Percentiles rank a stretch among this genome's conserved stretches.
Conservation (phyloP, 1,140 invertebrate species). For the Hycleus cichorii region DNA sequence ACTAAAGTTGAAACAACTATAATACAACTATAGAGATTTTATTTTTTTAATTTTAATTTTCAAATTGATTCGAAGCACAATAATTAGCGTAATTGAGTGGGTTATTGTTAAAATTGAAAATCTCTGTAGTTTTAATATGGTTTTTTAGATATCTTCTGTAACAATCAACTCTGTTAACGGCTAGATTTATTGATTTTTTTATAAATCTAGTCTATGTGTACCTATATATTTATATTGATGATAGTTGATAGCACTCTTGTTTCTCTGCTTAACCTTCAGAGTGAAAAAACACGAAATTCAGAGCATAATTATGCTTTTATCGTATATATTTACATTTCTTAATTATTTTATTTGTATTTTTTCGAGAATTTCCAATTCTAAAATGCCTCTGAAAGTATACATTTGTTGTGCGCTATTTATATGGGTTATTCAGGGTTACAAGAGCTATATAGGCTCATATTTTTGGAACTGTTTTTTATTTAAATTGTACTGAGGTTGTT, state of each 20-base stretch:
- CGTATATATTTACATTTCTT: conserved; percentile 26
- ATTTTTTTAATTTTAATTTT: not conserved
- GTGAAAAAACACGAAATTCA: not conserved
- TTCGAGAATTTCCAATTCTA: conserved; percentile 12
- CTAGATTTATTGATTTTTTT: conserved; percentile 3
- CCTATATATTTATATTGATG: conserved; percentile 12
- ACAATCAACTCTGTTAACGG: conserved; percentile 28
- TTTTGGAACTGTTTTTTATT: conserved; percentile 33
- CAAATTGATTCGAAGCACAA: conserved; percentile 6
- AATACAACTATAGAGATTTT: not conserved
- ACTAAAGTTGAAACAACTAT: not conserved
- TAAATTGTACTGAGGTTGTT: conserved; percentile 31
- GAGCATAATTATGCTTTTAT: conserved; percentile 22
- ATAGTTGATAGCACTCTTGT: conserved; percentile 34
- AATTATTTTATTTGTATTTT: conserved; percentile 20
- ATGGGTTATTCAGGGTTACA: conserved; percentile 41
- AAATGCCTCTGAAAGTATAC: conserved; percentile 17
- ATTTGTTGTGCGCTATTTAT: conserved; percentile 32
- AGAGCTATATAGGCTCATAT: conserved; percentile 34
- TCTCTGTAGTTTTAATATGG: too few species aligned
- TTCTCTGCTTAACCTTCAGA: conserved; percentile 36
- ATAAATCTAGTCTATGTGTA: conserved; percentile 15
- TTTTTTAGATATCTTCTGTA: conserved; percentile 20
- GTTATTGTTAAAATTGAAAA: too few species aligned
- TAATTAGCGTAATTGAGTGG: not conserved